Evolutionary conservation across 1,140 invertebrate genomes (phyloP), one percentile per base, ranked within the genome.

Genomic region (Myzus persicae): DNA sequence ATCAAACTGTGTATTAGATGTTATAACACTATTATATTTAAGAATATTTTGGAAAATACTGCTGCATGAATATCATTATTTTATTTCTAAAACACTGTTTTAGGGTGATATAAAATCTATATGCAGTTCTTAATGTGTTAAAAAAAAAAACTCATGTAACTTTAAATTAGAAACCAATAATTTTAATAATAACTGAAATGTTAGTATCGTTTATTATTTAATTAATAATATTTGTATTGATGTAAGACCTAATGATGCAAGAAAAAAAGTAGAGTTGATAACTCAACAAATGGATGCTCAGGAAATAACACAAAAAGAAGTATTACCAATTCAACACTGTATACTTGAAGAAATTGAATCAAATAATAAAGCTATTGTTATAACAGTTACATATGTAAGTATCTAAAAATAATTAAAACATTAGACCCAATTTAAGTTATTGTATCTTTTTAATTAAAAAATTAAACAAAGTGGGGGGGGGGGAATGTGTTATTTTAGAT

Each of bases 341-440:
- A 42, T 90, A 90, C 20, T 90, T 90, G 51, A 90, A 42, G 89
- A 59, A 42, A 90, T 90, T 22, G 51, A 90, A 18, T 42, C 54
- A 20, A 90, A 42, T n/a, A n/a, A 31, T 67, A 67, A 20, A 67
- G 14, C 8, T 36, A 90, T 90, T 40, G 4, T 31, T 14, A 67
- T 90, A 42, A 42, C 18, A 9, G 31, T 67, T n/a, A 22, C 89
- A 42, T 2, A 44, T 90, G 89, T 90, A 42, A 90, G 89, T 90
- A 51, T 14, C 24, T 67, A 67, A 3, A 76, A 76, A 76, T 76
- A 18, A 76, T 36, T 14, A 67, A 67, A 67, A 67, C 14, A 67
- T 31, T 67, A 67, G 59, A 67, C 20, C 8, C 26, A 31, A 11
- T 31, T 59, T 31, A 59, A 31, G 9, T 11, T 31, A 18, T 67